phyloP scores from a whole-genome alignment of 2,888 invertebrate genomes.

The Xylota segnis region DNA sequence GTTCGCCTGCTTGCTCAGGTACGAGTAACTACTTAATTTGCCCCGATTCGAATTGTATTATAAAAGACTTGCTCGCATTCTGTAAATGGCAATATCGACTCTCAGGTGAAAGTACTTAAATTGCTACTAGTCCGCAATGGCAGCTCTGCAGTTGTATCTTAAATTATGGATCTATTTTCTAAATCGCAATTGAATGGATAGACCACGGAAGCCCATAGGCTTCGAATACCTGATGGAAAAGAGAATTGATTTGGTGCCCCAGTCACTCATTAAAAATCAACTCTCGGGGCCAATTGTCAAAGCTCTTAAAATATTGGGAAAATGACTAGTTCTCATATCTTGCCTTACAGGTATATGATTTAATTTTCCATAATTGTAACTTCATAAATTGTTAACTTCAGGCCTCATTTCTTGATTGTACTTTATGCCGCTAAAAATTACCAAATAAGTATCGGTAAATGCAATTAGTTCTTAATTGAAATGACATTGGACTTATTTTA shows the following conservation, averaged over 20 bases:
- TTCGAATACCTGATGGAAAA: conserved; percentile 7
- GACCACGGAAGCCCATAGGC: conserved; percentile 60
- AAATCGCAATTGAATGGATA: conserved; percentile 52
- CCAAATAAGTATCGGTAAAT: no score
- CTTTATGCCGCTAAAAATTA: neutral
- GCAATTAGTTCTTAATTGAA: neutral
- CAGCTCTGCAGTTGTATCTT: neutral
- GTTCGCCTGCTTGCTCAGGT: conserved; percentile 7
- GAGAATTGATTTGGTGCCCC: conserved; percentile 27
- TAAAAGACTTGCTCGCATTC: conserved; percentile 29
- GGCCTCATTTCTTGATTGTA: conserved; percentile 3
- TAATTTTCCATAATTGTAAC: conserved; percentile 24
- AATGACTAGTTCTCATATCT: conserved; percentile 25
- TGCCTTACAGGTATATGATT: conserved; percentile 8
- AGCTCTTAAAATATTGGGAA: conserved; percentile 7
- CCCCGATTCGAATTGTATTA: conserved; percentile 32
- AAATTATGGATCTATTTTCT: conserved; percentile 51
- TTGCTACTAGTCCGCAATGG: neutral
- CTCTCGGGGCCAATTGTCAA: conserved; percentile 21
- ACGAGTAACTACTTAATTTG: conserved; percentile 29
- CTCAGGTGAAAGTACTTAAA: conserved; percentile 52
- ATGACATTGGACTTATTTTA: no score
- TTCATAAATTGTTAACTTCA: conserved; percentile 1
- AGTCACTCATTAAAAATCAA: conserved; percentile 23
- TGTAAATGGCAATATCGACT: conserved; percentile 16